Evolutionary conservation across 2,888 invertebrate genomes (phyloP).

Genomic region (Hetaerina titia): DNA sequence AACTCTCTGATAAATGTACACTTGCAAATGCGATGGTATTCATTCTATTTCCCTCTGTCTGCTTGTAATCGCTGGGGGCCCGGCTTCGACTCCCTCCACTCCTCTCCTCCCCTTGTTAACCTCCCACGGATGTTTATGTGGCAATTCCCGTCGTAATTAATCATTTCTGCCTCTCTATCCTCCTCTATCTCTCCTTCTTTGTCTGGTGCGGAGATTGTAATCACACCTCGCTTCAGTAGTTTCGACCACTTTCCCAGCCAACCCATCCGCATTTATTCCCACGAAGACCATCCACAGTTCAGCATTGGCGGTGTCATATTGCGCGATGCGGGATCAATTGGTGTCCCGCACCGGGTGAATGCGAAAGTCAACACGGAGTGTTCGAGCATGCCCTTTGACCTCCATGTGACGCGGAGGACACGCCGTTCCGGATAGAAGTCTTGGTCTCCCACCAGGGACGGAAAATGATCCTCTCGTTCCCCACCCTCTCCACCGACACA

Average conservation of each 20-base stretch:
- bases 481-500: too few species aligned
- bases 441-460: too few species aligned
- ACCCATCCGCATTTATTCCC: neutral
- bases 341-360: neutral
- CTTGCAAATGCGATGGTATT: too few species aligned
- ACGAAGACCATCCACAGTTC: neutral
- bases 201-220: conserved; percentile 44
- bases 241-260: neutral
- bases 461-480: too few species aligned
- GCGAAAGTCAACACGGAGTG: conserved; percentile 21
- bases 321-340: neutral
- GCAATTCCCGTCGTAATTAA: neutral
- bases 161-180: neutral
- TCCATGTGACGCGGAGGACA: neutral
- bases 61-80: neutral
- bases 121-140: neutral
- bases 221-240: conserved; percentile 27
- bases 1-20: too few species aligned
- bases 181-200: neutral
- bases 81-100: neutral
- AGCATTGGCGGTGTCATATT: neutral
- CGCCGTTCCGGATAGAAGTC: neutral
- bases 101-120: neutral
- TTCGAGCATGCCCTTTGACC: neutral
- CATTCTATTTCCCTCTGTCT: neutral